Evolutionary conservation across 2,113 vertebrate species (phyloP).

Genomic region (Stigmatopora nigra): DNA sequence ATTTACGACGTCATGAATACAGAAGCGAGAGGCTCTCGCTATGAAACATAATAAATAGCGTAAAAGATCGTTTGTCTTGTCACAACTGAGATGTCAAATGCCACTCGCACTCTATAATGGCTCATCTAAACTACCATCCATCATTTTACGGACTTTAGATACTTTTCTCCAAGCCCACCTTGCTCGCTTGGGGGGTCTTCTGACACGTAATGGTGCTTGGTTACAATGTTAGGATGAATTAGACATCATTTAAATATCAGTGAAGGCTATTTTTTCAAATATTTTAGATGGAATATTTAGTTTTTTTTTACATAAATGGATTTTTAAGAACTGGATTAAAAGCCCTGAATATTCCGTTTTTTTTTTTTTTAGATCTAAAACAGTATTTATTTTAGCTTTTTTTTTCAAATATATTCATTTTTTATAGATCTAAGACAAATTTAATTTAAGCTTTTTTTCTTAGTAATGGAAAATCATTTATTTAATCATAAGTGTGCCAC

Average conservation of each 20-base stretch:
- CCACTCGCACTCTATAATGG: conserved; percentile 22
- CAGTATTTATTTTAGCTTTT: too few species aligned
- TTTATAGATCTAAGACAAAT: too few species aligned
- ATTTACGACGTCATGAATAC: conserved; percentile 5
- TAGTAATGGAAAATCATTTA: too few species aligned
- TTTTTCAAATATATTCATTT: too few species aligned
- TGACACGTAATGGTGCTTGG: conserved; percentile 9
- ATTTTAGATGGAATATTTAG: too few species aligned
- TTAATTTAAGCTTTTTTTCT: too few species aligned
- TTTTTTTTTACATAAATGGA: too few species aligned
- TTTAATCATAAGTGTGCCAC: too few species aligned
- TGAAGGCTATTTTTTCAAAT: background rate
- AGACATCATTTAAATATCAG: background rate
- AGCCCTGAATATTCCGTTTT: too few species aligned
- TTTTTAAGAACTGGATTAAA: too few species aligned
- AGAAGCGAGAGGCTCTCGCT: background rate
- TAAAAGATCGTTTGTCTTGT: conserved; percentile 11
- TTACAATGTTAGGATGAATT: conserved; percentile 35
- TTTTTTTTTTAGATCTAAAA: too few species aligned
- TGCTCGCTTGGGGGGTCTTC: conserved; percentile 26
- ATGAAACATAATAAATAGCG: conserved; percentile 21
- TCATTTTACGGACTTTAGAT: conserved; percentile 24
- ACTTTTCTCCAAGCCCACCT: conserved; percentile 45
- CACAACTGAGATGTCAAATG: conserved; percentile 10
- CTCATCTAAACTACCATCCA: conserved; percentile 24